Percentiles rank a stretch among this genome's conserved stretches.
Conservation (phyloP, 2,797 vertebrate genomes). For the Microhierax caerulescens region DNA sequence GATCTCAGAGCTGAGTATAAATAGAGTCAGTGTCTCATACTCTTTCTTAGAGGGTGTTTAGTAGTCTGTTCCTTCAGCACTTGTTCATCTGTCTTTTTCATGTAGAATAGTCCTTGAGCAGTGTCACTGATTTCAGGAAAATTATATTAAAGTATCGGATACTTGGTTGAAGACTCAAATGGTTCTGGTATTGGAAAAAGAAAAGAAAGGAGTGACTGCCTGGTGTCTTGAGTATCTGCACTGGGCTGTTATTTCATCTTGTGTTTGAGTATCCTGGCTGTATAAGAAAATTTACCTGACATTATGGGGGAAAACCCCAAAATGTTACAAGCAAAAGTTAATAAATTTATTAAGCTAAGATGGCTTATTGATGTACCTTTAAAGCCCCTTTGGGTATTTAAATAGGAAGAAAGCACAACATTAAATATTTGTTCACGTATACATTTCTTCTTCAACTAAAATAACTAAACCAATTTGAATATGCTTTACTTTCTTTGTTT, state of each 20-base stretch:
- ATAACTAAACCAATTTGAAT: not conserved
- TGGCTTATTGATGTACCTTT: not conserved
- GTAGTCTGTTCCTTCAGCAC: not conserved
- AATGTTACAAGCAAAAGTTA: not conserved
- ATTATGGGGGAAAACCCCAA: not conserved
- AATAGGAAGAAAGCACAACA: conserved; percentile 1
- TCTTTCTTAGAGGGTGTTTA: not conserved
- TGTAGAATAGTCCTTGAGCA: not conserved
- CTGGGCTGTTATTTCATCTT: not conserved
- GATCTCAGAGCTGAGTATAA: not conserved
- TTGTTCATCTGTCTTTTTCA: not conserved
- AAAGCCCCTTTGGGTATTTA: conserved; percentile 13
- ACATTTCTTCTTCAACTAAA: conserved; percentile 2
- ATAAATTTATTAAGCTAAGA: not conserved
- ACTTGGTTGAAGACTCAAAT: not conserved
- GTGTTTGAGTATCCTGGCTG: not conserved
- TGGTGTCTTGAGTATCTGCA: accelerated
- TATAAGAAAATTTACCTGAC: not conserved
- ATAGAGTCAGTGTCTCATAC: not conserved
- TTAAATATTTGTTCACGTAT: conserved; percentile 9
- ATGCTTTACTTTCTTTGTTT: not conserved
- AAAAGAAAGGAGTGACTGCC: not conserved
- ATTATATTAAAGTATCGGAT: not conserved
- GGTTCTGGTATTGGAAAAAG: not conserved
- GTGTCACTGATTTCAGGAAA: not conserved